Evolutionary conservation across 1,140 invertebrate genomes (phyloP), one percentile per base, ranked within the genome.

Genomic region (Aradophagus sp.): DNA sequence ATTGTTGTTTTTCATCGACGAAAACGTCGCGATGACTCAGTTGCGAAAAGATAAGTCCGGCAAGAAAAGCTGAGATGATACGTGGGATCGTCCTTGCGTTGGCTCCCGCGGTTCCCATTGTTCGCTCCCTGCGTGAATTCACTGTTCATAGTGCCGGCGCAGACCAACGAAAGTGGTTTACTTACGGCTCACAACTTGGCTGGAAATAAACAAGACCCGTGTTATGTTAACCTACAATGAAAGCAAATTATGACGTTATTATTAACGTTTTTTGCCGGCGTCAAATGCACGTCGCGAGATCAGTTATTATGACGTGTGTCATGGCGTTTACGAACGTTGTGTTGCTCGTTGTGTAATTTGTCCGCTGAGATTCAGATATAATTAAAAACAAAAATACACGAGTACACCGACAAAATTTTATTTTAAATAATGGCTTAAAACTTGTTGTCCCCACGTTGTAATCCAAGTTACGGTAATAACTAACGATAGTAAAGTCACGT

Each of bases 81-180:
- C 80, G 80, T 84, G 82, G 77, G 82, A 84, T 80, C 82, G 82
- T 82, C 82, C 82, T 84, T 84, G 80, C 74, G 62, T 77, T 77
- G 58, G 62, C 80, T 84, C 82, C 78, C 80, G 80, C 80, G 80
- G 79, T 76, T 76, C 74, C 78, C 52, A 82, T 84, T 84, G 80
- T 82, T 77, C 63, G 32, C 31, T 36, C 32, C 38, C 59, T 48
- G 38, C 58, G 47, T 23, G 39, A 61, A 63, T 74, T 63, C 67
- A 41, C 63, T 72, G 69, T 71, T 74, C 62, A 50, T 50, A 45
- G 38, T 47, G 14, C 42, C 27, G 48, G 48, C 19, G 42, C 32
- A 41, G 19, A 71, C 55, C 65, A 77, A 79, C 77, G 76, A 82
- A 81, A 82, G 79, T 81, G 75, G 74, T 78, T 79, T 76, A 77